phyloP scores from a whole-genome alignment of 2,113 vertebrate genomes.

The Raja brachyura region DNA sequence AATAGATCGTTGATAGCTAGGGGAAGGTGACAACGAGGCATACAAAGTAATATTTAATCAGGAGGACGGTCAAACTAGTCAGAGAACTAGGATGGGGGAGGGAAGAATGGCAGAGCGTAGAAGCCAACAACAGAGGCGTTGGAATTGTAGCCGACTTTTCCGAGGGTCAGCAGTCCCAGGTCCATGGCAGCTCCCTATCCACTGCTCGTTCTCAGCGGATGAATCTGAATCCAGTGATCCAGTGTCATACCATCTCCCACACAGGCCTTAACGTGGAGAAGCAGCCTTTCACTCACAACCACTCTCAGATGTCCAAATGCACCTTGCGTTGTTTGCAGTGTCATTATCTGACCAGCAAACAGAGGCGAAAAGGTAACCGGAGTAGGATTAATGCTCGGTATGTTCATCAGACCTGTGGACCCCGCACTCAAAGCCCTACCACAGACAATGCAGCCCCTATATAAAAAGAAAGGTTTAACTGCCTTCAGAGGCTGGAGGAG shows the following conservation, averaged over 20 bases:
- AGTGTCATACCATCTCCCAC: not conserved
- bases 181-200: no score
- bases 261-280: not conserved
- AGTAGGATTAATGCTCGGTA: not conserved
- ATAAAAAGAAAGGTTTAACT: not conserved
- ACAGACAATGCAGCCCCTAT: not conserved
- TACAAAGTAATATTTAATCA: no score
- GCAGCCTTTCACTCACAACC: not conserved
- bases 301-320: not conserved
- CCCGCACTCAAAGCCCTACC: not conserved
- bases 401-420: not conserved
- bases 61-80: no score
- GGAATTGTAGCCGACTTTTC: no score
- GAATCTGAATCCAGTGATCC: not conserved
- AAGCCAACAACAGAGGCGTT: no score
- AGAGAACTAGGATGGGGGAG: no score
- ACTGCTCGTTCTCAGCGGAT: not conserved
- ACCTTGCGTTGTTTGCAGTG: not conserved
- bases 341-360: not conserved
- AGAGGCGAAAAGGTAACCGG: not conserved
- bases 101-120: no score
- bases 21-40: no score
- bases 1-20: no score
- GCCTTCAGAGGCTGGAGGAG: not conserved
- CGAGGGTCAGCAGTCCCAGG: no score